phyloP scores from a whole-genome alignment of 2,113 vertebrate species.

The Atlantisia rogersi region DNA sequence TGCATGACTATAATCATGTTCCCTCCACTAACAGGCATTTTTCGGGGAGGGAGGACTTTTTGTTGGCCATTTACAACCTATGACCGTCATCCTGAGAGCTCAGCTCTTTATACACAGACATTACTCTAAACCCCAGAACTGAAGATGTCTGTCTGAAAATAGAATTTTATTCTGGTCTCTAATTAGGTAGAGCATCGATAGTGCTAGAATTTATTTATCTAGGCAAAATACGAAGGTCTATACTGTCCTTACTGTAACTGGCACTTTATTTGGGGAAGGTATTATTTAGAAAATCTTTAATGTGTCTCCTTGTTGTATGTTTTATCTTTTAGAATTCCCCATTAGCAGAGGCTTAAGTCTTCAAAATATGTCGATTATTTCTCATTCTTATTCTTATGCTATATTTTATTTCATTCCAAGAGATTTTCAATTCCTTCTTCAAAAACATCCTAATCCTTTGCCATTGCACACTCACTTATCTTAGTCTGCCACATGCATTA shows the following conservation, averaged over 20 bases:
- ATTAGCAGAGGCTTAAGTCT: neutral
- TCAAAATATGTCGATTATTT: neutral
- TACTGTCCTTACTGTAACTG: neutral
- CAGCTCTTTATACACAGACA: neutral
- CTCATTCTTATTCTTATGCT: neutral
- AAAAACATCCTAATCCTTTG: neutral
- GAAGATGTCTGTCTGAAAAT: neutral
- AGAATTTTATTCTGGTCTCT: neutral
- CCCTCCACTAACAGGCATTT: neutral
- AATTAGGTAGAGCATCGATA: neutral
- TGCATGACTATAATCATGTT: neutral
- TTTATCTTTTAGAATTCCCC: neutral
- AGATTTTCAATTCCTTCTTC: neutral
- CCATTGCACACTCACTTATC: neutral
- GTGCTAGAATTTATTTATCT: neutral
- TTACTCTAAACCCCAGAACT: neutral
- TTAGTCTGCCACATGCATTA: neutral
- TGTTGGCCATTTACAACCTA: neutral
- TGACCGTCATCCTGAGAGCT: neutral
- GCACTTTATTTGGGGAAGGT: neutral
- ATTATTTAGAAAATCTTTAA: neutral
- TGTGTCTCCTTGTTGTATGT: neutral
- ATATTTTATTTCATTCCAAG: neutral
- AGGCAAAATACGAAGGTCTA: neutral
- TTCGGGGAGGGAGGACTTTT: accelerated